Evolutionary conservation across 2,888 invertebrate genomes (phyloP).

Genomic region (Lordiphosa fenestrarum): DNA sequence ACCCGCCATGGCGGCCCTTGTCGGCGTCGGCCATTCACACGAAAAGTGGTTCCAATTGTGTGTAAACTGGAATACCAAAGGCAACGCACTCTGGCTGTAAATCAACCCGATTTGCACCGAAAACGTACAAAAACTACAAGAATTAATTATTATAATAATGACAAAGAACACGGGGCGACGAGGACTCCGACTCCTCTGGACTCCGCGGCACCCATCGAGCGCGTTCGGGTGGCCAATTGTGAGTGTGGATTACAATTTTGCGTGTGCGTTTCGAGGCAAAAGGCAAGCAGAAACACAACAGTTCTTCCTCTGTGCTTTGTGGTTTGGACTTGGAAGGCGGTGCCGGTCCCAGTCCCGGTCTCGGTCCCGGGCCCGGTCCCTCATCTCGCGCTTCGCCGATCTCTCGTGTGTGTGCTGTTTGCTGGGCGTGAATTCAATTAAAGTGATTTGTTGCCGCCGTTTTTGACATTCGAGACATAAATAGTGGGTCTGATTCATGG

Average conservation of each 20-base stretch:
- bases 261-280: slow-evolving; percentile 46
- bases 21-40: slow-evolving; percentile 24
- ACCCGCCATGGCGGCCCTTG: slow-evolving; percentile 37
- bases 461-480: slow-evolving; percentile 66
- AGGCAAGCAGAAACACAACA: slow-evolving; percentile 24
- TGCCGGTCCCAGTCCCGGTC: slow-evolving; percentile 14
- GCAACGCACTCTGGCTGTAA: slow-evolving; percentile 39
- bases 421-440: slow-evolving; percentile 70
- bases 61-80: slow-evolving; percentile 26
- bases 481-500: slow-evolving; percentile 60
- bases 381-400: slow-evolving; percentile 20
- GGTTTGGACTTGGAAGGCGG: slow-evolving; percentile 14
- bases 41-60: slow-evolving; percentile 50
- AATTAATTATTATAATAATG: slow-evolving; percentile 50
- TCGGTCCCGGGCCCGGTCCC: slow-evolving; percentile 8
- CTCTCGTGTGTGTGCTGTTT: slow-evolving; percentile 27
- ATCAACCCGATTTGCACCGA: slow-evolving; percentile 45
- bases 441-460: slow-evolving; percentile 65
- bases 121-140: slow-evolving; percentile 30
- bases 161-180: slow-evolving; percentile 25
- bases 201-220: slow-evolving; percentile 20
- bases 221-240: slow-evolving; percentile 41
- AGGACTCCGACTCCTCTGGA: background rate
- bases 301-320: slow-evolving; percentile 24
- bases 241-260: slow-evolving; percentile 58